Evolutionary conservation across 2,797 vertebrate species (phyloP), one percentile per base, ranked within the genome.

Genomic region (Micropoecilia bifurca): DNA sequence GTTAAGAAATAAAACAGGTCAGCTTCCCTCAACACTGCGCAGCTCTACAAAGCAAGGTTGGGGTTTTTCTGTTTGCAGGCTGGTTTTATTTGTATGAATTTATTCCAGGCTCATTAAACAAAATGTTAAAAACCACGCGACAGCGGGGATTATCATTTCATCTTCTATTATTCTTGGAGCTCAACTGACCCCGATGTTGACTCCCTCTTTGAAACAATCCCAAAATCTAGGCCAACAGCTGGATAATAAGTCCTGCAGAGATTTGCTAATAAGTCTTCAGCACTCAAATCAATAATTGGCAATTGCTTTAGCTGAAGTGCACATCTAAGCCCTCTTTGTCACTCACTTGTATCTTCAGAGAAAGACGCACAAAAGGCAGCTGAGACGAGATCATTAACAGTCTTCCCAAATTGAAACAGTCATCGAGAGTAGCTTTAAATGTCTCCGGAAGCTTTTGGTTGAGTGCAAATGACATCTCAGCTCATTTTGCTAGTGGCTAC

Each of bases 1-100:
- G 97, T 98, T 98, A 98, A 97, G 92, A 90, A 95, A 96, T 95
- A 96, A 96, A 97, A 97, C 96, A 96, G 96, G 97, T 97, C 96
- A 96, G 96, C 96, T 96, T 95, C 93, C 94, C 92, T 91, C 93
- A 93, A 93, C 69, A 83, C 68, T 74, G 89, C 77, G 89, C 86
- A 50, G 90, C 78, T 57, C 86, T 80, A 83, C 89, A 57, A 95
- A 88, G 85, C 90, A 90, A 33, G 91, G 77, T 78, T 87, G 89
- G 89, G 78, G 90, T 76, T 83, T 93, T 93, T 93, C 92, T 82
- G 73, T 84, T 91, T 73, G 84, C 68, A 74, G 77, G 83, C 87
- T 80, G 80, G 22, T 66, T 47, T 69, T 84, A 85, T 89, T 90
- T 83, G 74, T 83, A 53, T n/a, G 66, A 72, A 80, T 84, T 77